Percentiles rank a stretch among this genome's conserved stretches.
Evolutionary conservation across 2,888 invertebrate species (phyloP).

Genomic region (Polia nebulosa): DNA sequence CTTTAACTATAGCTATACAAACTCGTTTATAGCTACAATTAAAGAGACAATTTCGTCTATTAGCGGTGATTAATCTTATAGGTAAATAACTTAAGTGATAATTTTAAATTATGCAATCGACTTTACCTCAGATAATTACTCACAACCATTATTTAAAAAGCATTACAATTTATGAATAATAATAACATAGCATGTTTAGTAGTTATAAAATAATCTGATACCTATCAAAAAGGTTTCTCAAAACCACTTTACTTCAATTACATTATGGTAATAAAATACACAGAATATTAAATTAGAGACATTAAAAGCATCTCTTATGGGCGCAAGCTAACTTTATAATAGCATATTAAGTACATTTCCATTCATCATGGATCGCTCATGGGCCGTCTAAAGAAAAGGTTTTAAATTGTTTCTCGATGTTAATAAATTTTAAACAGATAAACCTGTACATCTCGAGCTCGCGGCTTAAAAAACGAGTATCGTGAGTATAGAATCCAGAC

Average conservation of each 20-base stretch:
- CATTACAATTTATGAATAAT: conserved; percentile 56
- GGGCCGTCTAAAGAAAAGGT: conserved; percentile 87
- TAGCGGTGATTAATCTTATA: conserved; percentile 53
- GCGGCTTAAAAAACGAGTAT: conserved; percentile 90
- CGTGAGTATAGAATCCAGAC: conserved; percentile 90
- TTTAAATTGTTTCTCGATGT: conserved; percentile 91
- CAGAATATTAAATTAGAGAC: conserved; percentile 62
- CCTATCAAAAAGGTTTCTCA: conserved; percentile 36
- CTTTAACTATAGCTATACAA: too few relatives aligned
- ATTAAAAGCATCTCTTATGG: conserved; percentile 69
- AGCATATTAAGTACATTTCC: conserved; percentile 80
- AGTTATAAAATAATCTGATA: conserved; percentile 37
- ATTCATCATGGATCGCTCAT: conserved; percentile 87
- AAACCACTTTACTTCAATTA: conserved; percentile 59
- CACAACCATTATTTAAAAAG: conserved; percentile 45
- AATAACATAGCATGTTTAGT: conserved; percentile 50
- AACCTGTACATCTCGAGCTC: conserved; percentile 90
- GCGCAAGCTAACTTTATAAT: conserved; percentile 79
- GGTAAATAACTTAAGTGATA: conserved; percentile 44
- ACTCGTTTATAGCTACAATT: conserved; percentile 64
- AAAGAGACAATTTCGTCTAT: conserved; percentile 53
- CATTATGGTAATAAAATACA: conserved; percentile 56
- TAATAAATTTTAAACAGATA: conserved; percentile 91
- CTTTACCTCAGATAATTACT: conserved; percentile 37
- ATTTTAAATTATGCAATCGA: conserved; percentile 51